A percentile compares a stretch with the other conserved stretches of the same genome.
Evolutionary conservation across 53 echinoderm and acorn worm genomes (phyloP).

Genomic region (Zoroaster sp.): DNA sequence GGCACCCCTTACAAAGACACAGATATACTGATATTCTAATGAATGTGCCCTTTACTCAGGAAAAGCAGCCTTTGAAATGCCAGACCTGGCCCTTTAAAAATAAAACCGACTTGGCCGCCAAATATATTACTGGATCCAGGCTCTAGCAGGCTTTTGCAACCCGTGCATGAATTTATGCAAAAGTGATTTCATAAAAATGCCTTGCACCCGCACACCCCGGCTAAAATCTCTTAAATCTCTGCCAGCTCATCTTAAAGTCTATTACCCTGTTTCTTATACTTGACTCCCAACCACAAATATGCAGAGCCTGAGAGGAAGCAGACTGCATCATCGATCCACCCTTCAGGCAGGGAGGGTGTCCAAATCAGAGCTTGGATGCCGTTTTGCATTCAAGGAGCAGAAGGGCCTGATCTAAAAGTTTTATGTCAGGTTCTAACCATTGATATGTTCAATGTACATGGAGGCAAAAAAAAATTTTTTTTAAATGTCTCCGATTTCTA

Average conservation of each 20-base stretch:
- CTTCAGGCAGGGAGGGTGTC: slow-evolving; percentile 27
- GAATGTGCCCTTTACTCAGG: too few relatives aligned
- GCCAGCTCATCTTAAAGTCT: background rate
- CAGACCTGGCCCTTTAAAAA: background rate
- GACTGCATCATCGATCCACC: slow-evolving; percentile 26
- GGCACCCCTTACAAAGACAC: too few relatives aligned
- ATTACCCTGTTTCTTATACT: background rate
- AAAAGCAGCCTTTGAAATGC: too few relatives aligned
- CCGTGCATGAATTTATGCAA: background rate
- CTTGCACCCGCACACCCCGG: background rate
- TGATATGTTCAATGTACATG: too few relatives aligned
- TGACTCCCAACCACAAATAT: background rate
- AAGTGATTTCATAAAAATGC: background rate
- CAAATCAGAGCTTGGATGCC: background rate
- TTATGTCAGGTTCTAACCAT: too few relatives aligned
- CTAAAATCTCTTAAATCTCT: background rate
- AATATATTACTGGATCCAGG: background rate
- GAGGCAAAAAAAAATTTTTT: background rate
- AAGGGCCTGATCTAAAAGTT: background rate
- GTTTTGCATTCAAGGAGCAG: background rate
- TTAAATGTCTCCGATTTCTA: background rate
- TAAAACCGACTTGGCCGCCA: background rate
- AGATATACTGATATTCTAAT: too few relatives aligned
- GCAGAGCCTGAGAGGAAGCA: background rate
- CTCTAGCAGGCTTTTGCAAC: background rate